Base-by-base conservation (phyloP, 2,888 invertebrate species). In the Tethea ocularis region DNA sequence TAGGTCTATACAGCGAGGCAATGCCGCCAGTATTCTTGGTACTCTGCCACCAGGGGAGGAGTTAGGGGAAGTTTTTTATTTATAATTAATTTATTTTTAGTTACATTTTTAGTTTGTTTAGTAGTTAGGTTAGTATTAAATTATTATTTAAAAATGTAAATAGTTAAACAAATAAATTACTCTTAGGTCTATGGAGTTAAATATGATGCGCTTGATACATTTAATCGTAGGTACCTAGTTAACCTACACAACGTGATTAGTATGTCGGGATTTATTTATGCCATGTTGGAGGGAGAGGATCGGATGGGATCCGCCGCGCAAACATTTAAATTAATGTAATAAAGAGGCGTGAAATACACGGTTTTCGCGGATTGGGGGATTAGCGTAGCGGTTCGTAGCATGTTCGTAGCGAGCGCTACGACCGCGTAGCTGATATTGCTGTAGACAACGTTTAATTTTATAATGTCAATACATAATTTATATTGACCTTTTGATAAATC, bases 251-350 rank as follows among this genome's bases (percentile, higher is more conserved):
- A n/a, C 46, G 54, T 72, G 75, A 74, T 73, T 69, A 66, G 69
- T 58, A 63, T 61, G 64, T 59, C 51, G 69, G 33, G 73, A 76
- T 83, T 80, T 81, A 80, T 82, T 72, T 80, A 74, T 72, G 71
- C 72, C 69, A 66, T 66, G 70, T 68, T 66, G 66, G 65, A 80
- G 83, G 82, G 81, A 75, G 81, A 72, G 76, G 76, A 76, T 78
- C 74, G 75, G 70, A 67, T 67, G 75, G 75, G 83, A 84, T 86
- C 83, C 81, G 79, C 71, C 74, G 75, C 78, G 82, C 88, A 89
- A 91, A 91, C 92, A 91, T 92, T 92, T 92, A 91, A 92, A 92
- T 92, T 92, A 92, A 92, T 92, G 91, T 91, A 86, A 89, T 91
- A 90, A 90, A 91, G 87, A 91, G 87, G 82, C 89, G 89, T 88